Base-by-base conservation (phyloP, 1,140 invertebrate genomes). In the Vanessa tameamea region DNA sequence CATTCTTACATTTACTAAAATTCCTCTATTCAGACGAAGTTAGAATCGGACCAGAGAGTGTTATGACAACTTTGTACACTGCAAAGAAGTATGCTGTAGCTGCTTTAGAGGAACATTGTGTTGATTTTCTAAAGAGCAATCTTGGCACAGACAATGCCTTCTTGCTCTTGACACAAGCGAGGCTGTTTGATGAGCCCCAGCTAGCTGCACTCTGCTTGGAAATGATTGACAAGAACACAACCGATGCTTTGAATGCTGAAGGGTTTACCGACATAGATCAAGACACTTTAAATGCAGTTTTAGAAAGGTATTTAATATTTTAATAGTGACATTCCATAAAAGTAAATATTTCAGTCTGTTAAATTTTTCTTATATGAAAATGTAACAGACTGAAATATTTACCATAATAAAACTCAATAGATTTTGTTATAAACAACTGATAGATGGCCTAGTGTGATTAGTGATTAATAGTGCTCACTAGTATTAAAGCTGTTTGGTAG, bases 21-120 rank as follows among this genome's bases (percentile, higher is more conserved):
- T 97, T 97, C 91, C 89, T 97, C 16, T 97, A 97, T 83, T 96
- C 96, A 0, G 97, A 98, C 93, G 96, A 97, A 88, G 96, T 97
- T n/a, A 94, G 96, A 76, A 97, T 97, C 83, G 96, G 96, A 48
- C 96, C 96, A 4, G 97, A 98, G 85, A 97, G 96, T 84, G 97
- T 98, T 2, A 97, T 98, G 96, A 96, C 96, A 1, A 97, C 96
- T 8, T 86, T 98, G 61, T 97, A 98, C 82, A 96, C 97, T 9
- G 97, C 97, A 8, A 98, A 98, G 82, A 98, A 98, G 83, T 98
- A 98, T 92, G 96, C 96, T 8, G 96, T 98, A 0, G 96, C 96
- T 13, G 95, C 96, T 12, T 89, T 98, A 69, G 97, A 98, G 85
- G 95, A 96, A 78, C 96, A 96, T 76, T 98, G 97, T 93, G 97